These are phyloP conservation scores for Anarsia innoxiella DNA, from an alignment of 2,888 invertebrate species.

Conservation along the genomic window DNA sequence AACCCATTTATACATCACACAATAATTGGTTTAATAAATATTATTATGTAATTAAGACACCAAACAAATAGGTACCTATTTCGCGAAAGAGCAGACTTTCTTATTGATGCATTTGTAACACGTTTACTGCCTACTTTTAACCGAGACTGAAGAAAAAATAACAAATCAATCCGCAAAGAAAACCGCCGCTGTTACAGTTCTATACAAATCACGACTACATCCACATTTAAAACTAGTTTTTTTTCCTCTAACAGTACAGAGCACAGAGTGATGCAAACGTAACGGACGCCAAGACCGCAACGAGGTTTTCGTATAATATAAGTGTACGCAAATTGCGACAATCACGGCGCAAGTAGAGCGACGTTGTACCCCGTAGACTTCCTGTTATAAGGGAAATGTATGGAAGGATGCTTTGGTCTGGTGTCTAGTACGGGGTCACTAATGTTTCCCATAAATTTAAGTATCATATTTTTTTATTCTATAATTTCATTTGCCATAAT, in stretches of 20 bases:
- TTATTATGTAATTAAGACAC: no score
- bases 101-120: no score
- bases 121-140: no score
- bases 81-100: no score
- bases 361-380: slow-evolving; percentile 13
- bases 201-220: slow-evolving; percentile 1
- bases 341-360: slow-evolving; percentile 20
- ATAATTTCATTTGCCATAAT: no score
- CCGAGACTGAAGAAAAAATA: no score
- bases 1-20: no score
- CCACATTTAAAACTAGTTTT: background rate
- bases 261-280: slow-evolving; percentile 59
- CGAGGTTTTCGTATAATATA: slow-evolving; percentile 17
- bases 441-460: no score
- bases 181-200: background rate
- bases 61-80: no score
- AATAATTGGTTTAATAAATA: no score
- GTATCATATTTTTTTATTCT: no score
- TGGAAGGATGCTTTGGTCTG: background rate
- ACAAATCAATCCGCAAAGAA: background rate
- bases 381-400: slow-evolving; percentile 2
- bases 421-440: no score
- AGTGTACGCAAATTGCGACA: slow-evolving; percentile 23
- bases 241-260: slow-evolving; percentile 28
- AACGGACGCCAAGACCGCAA: slow-evolving; percentile 35